These are phyloP conservation scores for Zaprionus bogoriensis DNA, from an alignment of 2,888 invertebrate species.

Conservation along the genomic window DNA sequence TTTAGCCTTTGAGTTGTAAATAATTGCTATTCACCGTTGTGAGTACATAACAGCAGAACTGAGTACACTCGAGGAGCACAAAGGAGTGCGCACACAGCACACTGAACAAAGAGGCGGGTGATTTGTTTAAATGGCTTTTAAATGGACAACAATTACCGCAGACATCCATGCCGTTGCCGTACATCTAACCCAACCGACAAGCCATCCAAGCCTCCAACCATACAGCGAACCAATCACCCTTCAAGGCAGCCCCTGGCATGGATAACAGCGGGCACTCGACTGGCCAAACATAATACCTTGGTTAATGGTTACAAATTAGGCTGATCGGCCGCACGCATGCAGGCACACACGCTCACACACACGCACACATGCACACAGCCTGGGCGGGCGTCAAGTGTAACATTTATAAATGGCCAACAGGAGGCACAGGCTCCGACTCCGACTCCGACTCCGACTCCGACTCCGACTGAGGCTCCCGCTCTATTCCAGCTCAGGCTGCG, in stretches of 20 bases:
- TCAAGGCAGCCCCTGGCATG: conserved; percentile 18
- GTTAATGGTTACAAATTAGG: conserved; percentile 81
- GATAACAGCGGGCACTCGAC: conserved; percentile 56
- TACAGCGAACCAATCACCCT: conserved; percentile 18
- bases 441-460: conserved; percentile 25
- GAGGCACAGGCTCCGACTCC: too few species aligned
- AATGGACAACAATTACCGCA: conserved; percentile 74
- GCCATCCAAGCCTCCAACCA: conserved; percentile 8
- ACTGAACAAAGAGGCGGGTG: conserved; percentile 19
- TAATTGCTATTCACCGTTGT: background rate
- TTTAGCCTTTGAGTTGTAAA: too few species aligned
- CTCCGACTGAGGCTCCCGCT: too few species aligned
- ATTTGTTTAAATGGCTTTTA: conserved; percentile 77
- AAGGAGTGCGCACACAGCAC: conserved; percentile 1
- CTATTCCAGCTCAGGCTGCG: too few species aligned
- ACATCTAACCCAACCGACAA: conserved; percentile 23
- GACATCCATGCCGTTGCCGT: conserved; percentile 31
- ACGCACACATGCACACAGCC: background rate
- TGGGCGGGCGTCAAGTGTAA: conserved; percentile 21
- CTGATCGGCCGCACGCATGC: conserved; percentile 65
- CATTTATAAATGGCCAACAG: conserved; percentile 44
- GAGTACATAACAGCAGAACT: conserved; percentile 16
- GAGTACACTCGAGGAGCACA: background rate
- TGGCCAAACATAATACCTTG: conserved; percentile 69
- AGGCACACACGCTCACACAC: conserved; percentile 3